Evolutionary conservation across 2,113 vertebrate species (phyloP).

Genomic region (Seriola dumerili): DNA sequence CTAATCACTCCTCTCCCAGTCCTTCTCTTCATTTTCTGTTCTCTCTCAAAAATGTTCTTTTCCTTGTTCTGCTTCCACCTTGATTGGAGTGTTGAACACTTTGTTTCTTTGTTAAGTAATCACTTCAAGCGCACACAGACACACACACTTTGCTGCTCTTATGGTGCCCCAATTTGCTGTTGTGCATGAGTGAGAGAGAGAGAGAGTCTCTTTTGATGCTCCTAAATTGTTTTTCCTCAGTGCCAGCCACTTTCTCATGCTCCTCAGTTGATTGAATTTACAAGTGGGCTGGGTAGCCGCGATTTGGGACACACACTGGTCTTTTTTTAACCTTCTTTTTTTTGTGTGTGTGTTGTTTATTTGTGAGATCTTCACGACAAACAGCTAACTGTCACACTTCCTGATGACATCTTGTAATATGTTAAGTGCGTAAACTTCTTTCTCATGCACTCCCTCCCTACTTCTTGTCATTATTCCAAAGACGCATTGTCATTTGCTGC

Average conservation of each 20-base stretch:
- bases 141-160: slow-evolving; percentile 72
- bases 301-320: slow-evolving; percentile 40
- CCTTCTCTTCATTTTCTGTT: slow-evolving; percentile 47
- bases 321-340: not conserved
- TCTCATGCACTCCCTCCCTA: slow-evolving; percentile 43
- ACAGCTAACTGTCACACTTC: slow-evolving; percentile 54
- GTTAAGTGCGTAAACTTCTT: slow-evolving; percentile 56
- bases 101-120: slow-evolving; percentile 71
- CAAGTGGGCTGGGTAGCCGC: slow-evolving; percentile 64
- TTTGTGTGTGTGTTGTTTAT: slow-evolving; percentile 38
- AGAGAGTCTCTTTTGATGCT: slow-evolving; percentile 66
- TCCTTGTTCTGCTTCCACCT: slow-evolving; percentile 53
- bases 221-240: slow-evolving; percentile 69
- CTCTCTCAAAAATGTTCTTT: slow-evolving; percentile 34
- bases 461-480: slow-evolving; percentile 79
- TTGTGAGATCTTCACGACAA: slow-evolving; percentile 43
- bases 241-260: slow-evolving; percentile 65
- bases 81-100: slow-evolving; percentile 70
- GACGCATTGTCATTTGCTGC: slow-evolving; percentile 78
- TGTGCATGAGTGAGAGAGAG: slow-evolving; percentile 46
- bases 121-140: slow-evolving; percentile 60
- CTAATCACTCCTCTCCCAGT: slow-evolving; percentile 19
- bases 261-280: slow-evolving; percentile 75
- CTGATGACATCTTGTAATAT: slow-evolving; percentile 48
- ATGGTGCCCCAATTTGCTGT: slow-evolving; percentile 67